phyloP scores from a whole-genome alignment of 2,113 vertebrate genomes.

The Cyanocitta stelleri region DNA sequence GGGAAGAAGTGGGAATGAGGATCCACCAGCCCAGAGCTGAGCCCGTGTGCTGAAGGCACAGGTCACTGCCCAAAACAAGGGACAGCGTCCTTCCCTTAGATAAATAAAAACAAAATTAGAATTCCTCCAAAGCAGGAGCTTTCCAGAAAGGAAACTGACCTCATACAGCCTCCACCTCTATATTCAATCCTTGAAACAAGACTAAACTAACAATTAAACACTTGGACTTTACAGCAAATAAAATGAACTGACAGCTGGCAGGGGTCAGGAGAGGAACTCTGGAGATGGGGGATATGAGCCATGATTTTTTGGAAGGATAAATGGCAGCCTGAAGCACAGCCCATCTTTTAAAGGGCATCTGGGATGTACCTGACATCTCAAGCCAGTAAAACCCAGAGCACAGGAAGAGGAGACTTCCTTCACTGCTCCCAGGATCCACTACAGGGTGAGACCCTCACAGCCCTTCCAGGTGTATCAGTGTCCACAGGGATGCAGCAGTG shows the following conservation, averaged over 20 bases:
- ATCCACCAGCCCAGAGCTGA: neutral
- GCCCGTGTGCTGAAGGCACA: neutral
- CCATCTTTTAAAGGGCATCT: neutral
- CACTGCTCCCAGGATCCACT: neutral
- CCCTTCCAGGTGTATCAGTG: neutral
- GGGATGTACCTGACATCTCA: neutral
- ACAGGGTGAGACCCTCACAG: neutral
- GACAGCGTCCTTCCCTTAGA: neutral
- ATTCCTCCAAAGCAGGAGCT: neutral
- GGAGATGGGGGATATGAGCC: neutral
- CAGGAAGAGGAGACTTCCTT: neutral
- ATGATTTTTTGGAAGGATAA: rapidly evolving
- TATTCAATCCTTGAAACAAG: neutral
- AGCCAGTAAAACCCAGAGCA: neutral
- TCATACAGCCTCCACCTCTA: neutral
- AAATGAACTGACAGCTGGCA: neutral
- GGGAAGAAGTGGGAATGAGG: neutral
- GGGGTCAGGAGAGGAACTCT: neutral
- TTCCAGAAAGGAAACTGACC: neutral
- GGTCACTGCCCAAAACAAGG: neutral
- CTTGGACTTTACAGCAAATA: neutral
- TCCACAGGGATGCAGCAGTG: rapidly evolving
- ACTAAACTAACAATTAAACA: neutral
- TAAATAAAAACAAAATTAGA: neutral
- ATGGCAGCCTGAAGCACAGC: neutral